phyloP scores from a whole-genome alignment of 2,113 vertebrate genomes.

The Rhinogobius similis region DNA sequence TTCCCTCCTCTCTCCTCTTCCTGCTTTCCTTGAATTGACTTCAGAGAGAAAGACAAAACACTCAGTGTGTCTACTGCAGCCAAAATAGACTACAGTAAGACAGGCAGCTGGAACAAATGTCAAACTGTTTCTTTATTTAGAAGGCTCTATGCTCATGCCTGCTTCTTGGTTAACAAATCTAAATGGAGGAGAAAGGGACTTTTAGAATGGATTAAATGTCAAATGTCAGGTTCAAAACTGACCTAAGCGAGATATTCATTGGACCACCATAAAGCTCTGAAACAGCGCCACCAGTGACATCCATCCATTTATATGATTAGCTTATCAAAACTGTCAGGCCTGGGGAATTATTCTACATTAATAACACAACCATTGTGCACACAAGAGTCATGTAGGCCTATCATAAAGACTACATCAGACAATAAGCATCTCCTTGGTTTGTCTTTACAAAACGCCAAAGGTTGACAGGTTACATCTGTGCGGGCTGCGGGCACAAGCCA shows the following conservation, averaged over 20 bases:
- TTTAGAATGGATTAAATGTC: neutral
- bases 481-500: conserved; percentile 22
- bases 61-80: conserved; percentile 5
- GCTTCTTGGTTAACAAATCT: conserved; percentile 21
- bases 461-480: conserved; percentile 1
- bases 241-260: neutral
- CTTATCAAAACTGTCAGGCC: conserved; percentile 38
- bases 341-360: conserved; percentile 4
- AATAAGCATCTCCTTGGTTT: neutral
- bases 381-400: neutral
- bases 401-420: neutral
- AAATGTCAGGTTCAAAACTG: neutral
- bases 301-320: conserved; percentile 47
- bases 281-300: conserved; percentile 9
- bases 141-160: conserved; percentile 32
- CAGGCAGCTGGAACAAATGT: conserved; percentile 41
- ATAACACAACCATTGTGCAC: neutral
- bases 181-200: neutral
- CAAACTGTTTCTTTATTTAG: conserved; percentile 46
- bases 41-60: conserved; percentile 31
- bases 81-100: conserved; percentile 29
- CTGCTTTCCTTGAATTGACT: conserved; percentile 45
- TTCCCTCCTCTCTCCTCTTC: conserved; percentile 37
- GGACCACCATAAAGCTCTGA: neutral
- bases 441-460: neutral